A percentile compares a stretch with the other conserved stretches of the same genome.
Evolutionary conservation across 30 jellyfish, hydroid and myxozoan species (phyloP).

Genomic region (Morbakka virulenta): DNA sequence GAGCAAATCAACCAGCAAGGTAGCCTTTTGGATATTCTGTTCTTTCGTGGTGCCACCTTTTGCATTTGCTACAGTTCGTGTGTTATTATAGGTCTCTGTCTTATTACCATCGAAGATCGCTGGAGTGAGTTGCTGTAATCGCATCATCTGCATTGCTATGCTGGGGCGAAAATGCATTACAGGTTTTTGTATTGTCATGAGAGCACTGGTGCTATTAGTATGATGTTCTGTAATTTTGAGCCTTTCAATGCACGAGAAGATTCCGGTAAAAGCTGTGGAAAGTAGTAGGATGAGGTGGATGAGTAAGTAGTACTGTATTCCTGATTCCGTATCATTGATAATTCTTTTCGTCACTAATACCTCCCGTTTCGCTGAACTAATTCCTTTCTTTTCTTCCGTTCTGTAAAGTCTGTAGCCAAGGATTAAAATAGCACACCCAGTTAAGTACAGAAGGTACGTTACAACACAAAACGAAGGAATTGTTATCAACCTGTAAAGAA

Average conservation of each 20-base stretch:
- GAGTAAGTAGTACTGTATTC: not conserved
- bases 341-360: not conserved
- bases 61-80: not conserved
- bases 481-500: not conserved
- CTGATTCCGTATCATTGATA: not conserved
- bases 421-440: not conserved
- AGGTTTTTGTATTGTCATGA: too few species aligned
- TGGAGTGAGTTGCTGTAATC: not conserved
- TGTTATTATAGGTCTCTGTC: not conserved
- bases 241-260: not conserved
- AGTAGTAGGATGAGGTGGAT: not conserved
- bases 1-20: not conserved
- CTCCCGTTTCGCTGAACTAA: not conserved
- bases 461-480: not conserved
- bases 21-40: not conserved
- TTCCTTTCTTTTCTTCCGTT: not conserved
- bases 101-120: not conserved
- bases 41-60: not conserved
- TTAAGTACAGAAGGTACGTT: not conserved
- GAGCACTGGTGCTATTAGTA: not conserved
- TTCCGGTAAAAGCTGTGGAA: not conserved
- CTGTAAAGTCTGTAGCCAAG: not conserved
- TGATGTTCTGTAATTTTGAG: not conserved
- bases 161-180: not conserved
- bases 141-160: not conserved